Base-by-base conservation (phyloP, 2,113 vertebrate species). In the Gasterosteus nipponicus region DNA sequence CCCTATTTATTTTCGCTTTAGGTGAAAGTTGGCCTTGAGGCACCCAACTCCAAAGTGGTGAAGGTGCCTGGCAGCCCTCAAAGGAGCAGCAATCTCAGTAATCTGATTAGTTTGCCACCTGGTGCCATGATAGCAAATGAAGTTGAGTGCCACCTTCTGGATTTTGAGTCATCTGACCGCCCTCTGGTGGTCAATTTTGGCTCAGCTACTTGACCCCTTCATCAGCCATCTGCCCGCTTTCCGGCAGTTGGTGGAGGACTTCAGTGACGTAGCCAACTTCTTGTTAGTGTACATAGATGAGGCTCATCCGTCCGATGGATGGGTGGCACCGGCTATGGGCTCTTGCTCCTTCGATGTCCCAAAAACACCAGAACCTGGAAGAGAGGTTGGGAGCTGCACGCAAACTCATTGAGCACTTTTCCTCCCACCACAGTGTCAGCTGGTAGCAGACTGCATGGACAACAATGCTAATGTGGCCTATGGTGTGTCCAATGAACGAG, bases 131-230 rank as follows among this genome's bases (percentile, higher is more conserved):
- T 62, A 33, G 68, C 15, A 29, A 76, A 60, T 16, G 69, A 88
- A 46, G 87, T 89, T 0, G 93, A 96, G 70, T 98, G 96, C 77
- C 95, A 82, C 75, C 96, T 99, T 38, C 94, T 99, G 86, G 98
- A 99, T 91, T 98, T 99, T 73, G 96, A 96, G 84, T 94, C 92
- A 10, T 94, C 95, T 0, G 95, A 97, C 85, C 94, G 98, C 67
- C 98, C 97, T 0, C 93, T 99, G 80, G 97, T 99, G 85, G 96
- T 99, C 82, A 99, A 99, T 91, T 99, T 99, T 22, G 98, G 98
- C 83, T 99, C 98, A 7, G 96, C 96, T 89, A 98, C 97, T 90
- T 99, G 98, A 99, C 98, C 98, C 98, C 0, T 99, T 99, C 72
- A 95, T 96, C 49, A 96, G 89, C 94, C 96, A 98, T 92, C 94